These are phyloP conservation scores for Planiliza haematocheilus DNA, from an alignment of 2,113 vertebrate species.

Conservation along the genomic window DNA sequence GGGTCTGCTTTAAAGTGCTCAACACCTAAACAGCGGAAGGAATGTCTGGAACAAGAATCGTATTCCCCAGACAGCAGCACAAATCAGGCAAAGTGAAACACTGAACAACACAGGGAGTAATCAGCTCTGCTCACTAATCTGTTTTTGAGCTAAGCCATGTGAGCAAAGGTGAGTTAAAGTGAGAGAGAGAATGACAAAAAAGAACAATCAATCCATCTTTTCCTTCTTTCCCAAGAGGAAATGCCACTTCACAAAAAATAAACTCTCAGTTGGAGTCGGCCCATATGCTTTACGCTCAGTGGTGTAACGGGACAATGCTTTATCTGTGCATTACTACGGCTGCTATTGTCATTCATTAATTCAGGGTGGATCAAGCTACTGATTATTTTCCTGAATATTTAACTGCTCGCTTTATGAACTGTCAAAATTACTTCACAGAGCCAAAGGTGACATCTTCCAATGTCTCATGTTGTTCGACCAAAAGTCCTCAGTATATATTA, in stretches of 20 bases:
- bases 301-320: too few relatives aligned
- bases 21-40: neutral
- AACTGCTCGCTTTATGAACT: too few relatives aligned
- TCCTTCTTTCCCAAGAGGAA: slow-evolving; percentile 1
- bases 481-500: too few relatives aligned
- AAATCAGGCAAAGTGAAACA: slow-evolving; percentile 24
- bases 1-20: neutral
- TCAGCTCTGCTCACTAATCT: slow-evolving; percentile 63
- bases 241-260: neutral
- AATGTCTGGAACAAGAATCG: too few relatives aligned
- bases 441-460: too few relatives aligned
- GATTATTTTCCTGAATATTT: neutral
- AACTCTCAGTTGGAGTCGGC: neutral
- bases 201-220: neutral
- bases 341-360: neutral
- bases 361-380: neutral
- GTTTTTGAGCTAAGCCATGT: slow-evolving; percentile 43
- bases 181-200: slow-evolving; percentile 21
- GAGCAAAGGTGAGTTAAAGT: slow-evolving; percentile 34
- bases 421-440: too few relatives aligned
- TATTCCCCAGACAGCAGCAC: slow-evolving; percentile 13
- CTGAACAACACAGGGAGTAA: slow-evolving; percentile 42
- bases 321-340: neutral
- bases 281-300: neutral
- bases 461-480: too few relatives aligned